Evolutionary conservation across 2,113 vertebrate species (phyloP), one percentile per base, ranked within the genome.

Genomic region (Poeciliopsis retropinna): DNA sequence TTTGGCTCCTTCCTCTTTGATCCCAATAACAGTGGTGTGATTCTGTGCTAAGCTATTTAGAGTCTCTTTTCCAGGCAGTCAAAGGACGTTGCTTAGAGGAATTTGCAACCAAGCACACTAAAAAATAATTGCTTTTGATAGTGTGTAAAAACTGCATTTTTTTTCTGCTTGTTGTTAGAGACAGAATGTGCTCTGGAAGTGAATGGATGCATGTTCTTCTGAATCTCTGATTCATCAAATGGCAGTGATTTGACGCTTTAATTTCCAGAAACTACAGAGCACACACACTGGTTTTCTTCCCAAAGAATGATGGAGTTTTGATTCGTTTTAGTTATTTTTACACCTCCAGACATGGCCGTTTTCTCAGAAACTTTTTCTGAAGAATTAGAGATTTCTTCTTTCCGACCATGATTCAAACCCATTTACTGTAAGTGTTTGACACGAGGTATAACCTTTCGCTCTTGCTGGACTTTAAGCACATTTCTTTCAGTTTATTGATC

Each of bases 1-100:
- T 89, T 89, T 73, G 74, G 72, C 86, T 93, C 85, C 88, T 93
- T 94, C 85, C 77, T 86, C 70, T 69, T 86, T 70, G 81, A 83
- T 83, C 70, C 34, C 70, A 75, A 39, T 72, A 73, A 80, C 31
- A 28, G 6, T 70, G 12, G 67, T 30, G 81, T 34, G 79, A 79
- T 74, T 32, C 67, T 61, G 34, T 28, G 14, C 10, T 60, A 67
- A 66, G 73, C 61, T 77, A 76, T 64, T 86, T 83, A 41, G 73
- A 83, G 68, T 72, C 14, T 37, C 7, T 74, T 68, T 41, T 25
- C 1, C 29, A 64, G 75, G 25, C 51, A 10, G 44, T 86, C 70
- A 4, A 69, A 54, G 19, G 39, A 60, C 57, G 28, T 47, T 41
- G 60, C 44, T 57, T 72, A 15, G 17, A 73, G 69, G 27, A 9